Base-by-base conservation (phyloP, 2,888 invertebrate genomes). In the Drosophila nigricruria region DNA sequence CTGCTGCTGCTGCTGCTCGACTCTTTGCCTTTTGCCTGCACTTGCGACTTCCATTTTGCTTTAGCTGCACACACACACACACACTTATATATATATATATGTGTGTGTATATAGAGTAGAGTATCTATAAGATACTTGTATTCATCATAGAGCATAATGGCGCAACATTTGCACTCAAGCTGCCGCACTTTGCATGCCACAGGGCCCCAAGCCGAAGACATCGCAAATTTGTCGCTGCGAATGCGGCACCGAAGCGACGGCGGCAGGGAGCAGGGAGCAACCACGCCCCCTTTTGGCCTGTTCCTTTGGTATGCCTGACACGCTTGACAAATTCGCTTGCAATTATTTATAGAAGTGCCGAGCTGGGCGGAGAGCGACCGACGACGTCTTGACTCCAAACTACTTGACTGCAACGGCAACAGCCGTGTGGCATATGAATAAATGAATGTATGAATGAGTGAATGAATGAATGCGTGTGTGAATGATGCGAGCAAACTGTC, bases 321-420 rank as follows among this genome's bases (percentile, higher is more conserved):
- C 79, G 86, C 79, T 77, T 86, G 88, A 86, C 83, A 86, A 88
- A 86, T 88, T 86, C 75, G 86, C 86, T 69, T 72, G 86, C 86
- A 87, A 87, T 88, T 87, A 86, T 86, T 86, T 88, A 88, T 87
- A 88, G 88, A 80, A 87, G 84, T 83, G 88, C 60, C 82, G 32
- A 43, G 50, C 12, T 12, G 38, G 40, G 25, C 2, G 36, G 49
- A 10, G 9, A 38, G 38, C 6, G n/a, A 52, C 54, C 53, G 53
- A 61, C 67, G 82, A 76, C 67, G 63, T 77, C 79, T 75, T 82
- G 84, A 84, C 77, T 81, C 53, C 45, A 47, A 64, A 47, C 64
- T 64, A 84, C 75, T 84, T 79, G 82, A 74, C 79, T 80, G 71
- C 69, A 66, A 72, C 79, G 58, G 79, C 66, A 16, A 54, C 59